Evolutionary conservation across 2,888 invertebrate genomes (phyloP).

Genomic region (Brassicogethes aeneus): DNA sequence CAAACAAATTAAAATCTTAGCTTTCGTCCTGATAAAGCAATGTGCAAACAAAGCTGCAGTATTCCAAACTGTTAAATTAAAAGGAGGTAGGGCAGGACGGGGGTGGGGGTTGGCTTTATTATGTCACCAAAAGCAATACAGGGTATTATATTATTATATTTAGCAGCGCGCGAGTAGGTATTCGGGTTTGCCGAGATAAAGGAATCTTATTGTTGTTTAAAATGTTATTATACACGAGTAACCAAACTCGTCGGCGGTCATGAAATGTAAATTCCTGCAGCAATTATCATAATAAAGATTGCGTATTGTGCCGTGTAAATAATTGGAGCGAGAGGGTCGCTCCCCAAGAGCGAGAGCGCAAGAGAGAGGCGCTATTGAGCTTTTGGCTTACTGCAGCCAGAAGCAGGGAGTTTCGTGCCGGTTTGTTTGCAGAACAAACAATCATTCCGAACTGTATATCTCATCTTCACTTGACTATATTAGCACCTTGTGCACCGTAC

Average conservation of each 20-base stretch:
- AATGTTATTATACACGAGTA: neutral
- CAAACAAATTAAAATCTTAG: no score
- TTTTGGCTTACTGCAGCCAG: neutral
- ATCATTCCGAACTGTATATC: constrained; percentile 21
- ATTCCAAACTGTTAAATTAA: no score
- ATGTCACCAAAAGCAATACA: no score
- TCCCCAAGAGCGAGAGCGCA: neutral
- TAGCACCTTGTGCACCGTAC: constrained; percentile 21
- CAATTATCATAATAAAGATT: neutral
- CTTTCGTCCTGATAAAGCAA: no score
- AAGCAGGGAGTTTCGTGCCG: neutral
- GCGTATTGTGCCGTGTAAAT: neutral
- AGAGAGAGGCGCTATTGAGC: neutral
- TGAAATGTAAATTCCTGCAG: neutral
- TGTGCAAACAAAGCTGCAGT: no score
- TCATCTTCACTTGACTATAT: constrained; percentile 17
- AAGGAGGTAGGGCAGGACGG: no score
- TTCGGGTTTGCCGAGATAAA: no score
- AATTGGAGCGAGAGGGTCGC: neutral
- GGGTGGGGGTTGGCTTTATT: no score
- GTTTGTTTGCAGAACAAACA: constrained; percentile 26
- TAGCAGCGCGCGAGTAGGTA: no score
- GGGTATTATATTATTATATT: no score
- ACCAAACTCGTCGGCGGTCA: neutral
- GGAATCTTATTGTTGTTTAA: neutral